A percentile compares a stretch with the other conserved stretches of the same genome.
Conservation (phyloP, 2,113 vertebrate genomes). For the Proteles cristata region DNA sequence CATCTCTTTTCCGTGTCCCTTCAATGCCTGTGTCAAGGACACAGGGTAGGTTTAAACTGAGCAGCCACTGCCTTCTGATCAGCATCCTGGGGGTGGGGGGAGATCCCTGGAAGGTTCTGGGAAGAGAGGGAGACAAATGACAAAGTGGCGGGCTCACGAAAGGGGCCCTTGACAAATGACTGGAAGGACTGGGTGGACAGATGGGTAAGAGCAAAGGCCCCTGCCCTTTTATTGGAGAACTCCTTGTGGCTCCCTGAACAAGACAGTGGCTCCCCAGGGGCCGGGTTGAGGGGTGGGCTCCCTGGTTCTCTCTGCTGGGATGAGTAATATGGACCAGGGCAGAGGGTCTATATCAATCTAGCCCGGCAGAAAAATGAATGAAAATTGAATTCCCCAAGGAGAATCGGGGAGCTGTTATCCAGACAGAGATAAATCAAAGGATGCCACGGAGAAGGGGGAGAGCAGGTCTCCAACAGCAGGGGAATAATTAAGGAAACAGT, state of each 20-base stretch:
- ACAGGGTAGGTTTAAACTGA: constrained; percentile 39
- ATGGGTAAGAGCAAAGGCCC: constrained; percentile 61
- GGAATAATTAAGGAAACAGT: constrained; percentile 86
- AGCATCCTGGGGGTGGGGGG: not conserved
- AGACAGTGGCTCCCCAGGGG: constrained; percentile 74
- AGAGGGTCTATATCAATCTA: constrained; percentile 86
- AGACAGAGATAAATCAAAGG: constrained; percentile 87
- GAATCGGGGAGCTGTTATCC: constrained; percentile 82
- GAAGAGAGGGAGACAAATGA: constrained; percentile 79
- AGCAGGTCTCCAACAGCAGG: constrained; percentile 73
- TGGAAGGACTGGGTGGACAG: constrained; percentile 56
- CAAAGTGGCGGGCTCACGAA: constrained; percentile 60
- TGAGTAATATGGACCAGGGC: constrained; percentile 83
- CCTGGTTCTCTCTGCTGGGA: constrained; percentile 53
- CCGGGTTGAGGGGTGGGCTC: constrained; percentile 36
- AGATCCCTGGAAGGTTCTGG: constrained; percentile 72
- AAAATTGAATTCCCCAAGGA: constrained; percentile 88
- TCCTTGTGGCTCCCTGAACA: constrained; percentile 64
- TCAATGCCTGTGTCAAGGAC: constrained; percentile 70
- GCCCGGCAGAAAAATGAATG: constrained; percentile 88
- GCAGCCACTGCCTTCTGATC: constrained; percentile 28
- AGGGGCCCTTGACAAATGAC: constrained; percentile 61
- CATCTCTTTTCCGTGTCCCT: constrained; percentile 30
- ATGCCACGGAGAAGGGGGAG: constrained; percentile 63
- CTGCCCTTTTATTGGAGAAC: constrained; percentile 80